Conservation (phyloP, 2,888 invertebrate genomes). For the Helicoverpa assulta region DNA sequence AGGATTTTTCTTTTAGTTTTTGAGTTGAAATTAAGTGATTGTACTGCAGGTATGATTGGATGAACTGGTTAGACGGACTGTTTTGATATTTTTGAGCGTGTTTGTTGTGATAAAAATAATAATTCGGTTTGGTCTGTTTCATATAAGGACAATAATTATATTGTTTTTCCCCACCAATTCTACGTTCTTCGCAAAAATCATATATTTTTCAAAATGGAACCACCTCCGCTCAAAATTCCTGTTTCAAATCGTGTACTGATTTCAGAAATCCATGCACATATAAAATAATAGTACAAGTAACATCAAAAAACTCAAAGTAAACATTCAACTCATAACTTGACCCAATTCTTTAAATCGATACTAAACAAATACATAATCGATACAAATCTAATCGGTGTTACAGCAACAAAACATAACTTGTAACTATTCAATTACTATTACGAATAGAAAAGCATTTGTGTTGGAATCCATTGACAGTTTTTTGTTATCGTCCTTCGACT, state of each 20-base stretch:
- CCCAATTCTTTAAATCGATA: slow-evolving; percentile 47
- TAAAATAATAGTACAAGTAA: too few relatives aligned
- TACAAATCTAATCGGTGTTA: background rate
- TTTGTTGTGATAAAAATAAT: too few relatives aligned
- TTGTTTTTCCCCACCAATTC: too few relatives aligned
- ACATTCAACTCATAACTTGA: background rate
- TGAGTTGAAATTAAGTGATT: background rate
- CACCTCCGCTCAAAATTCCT: too few relatives aligned
- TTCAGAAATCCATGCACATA: too few relatives aligned
- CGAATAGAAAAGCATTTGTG: slow-evolving; percentile 34
- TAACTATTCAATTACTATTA: slow-evolving; percentile 42
- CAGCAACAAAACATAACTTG: slow-evolving; percentile 6
- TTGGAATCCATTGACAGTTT: slow-evolving; percentile 14
- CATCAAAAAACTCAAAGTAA: background rate
- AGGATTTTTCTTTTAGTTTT: background rate
- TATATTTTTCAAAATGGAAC: too few relatives aligned
- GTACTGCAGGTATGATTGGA: background rate
- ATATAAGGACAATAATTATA: too few relatives aligned
- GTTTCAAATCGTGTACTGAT: too few relatives aligned
- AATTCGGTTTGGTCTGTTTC: too few relatives aligned
- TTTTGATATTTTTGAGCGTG: too few relatives aligned
- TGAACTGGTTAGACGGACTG: too few relatives aligned
- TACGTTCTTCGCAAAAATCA: too few relatives aligned
- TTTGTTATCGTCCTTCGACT: slow-evolving; percentile 21
- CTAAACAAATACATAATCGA: slow-evolving; percentile 27